Evolutionary conservation across 2,888 invertebrate genomes (phyloP), one percentile per base, ranked within the genome.

Genomic region (Unio delphinus): DNA sequence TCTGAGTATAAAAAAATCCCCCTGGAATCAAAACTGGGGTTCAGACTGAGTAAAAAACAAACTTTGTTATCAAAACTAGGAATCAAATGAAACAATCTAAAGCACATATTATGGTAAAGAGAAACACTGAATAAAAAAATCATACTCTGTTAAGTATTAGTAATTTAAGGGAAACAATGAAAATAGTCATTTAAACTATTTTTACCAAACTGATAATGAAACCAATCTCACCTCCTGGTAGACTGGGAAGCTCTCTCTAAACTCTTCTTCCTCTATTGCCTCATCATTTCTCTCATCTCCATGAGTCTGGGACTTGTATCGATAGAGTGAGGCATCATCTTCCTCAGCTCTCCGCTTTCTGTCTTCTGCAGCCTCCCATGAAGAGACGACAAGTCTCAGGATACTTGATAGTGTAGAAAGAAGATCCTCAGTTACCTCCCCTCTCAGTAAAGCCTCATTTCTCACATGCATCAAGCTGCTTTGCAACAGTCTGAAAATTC

Each of bases 301-400:
- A 72, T 89, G 87, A 7, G 79, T 78, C 60, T 80, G 76, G 0
- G 82, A 78, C 70, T 87, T 87, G 77, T 84, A 89, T 58, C 81
- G 80, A 74, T 86, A 91, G 61, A 96, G 90, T 79, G 94, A 94
- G 67, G 95, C 95, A 71, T 95, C 94, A 80, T 95, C 95, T 66
- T 92, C 92, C 77, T 94, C 93, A 80, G 93, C 92, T 81, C 91
- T 92, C 77, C 93, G 93, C 26, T 92, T 92, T 45, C 93, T 93
- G 64, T 93, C 92, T 82, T 95, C 94, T 80, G 95, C 95, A 70
- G 93, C 92, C 83, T 93, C 93, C 96, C 97, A 97, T 0, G 93
- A 91, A 67, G 92, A 88, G 30, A 94, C 93, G 65, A 95, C 92
- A 60, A 92, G 75, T 34, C 79, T 73, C 56, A 89, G 76, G 20